Evolutionary conservation across 1,140 invertebrate species (phyloP), one percentile per base, ranked within the genome.

Genomic region (Lordiphosa stackelbergi): DNA sequence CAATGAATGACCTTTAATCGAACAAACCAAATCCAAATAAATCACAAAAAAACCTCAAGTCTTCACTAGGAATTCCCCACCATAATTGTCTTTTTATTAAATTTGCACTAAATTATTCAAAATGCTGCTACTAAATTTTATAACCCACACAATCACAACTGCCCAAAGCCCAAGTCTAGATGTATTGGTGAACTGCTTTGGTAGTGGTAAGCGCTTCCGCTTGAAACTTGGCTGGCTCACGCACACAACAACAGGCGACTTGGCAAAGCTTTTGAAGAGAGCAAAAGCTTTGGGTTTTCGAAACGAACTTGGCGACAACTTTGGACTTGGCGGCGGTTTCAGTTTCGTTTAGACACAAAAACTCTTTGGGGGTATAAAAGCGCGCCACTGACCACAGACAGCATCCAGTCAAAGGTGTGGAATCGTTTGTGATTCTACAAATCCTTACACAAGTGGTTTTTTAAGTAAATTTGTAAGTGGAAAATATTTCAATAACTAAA

Each of bases 331-430:
- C 63, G 71, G 60, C 56, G 75, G 56, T 81, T 81, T 81, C 63
- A 81, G 75, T 81, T 83, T 84, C 77, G 77, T 73, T 83, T 83
- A 73, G 77, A 64, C 77, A 83, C 78, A 83, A 83, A 90, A 90
- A 89, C 89, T 89, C 73, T 83, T 73, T 84, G 78, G 66, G 84
- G 71, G 88, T 90, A 90, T 90, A 90, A 88, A 93, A 91, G 91
- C 90, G 88, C 89, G 83, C 88, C 89, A 89, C 88, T 87, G 86
- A 87, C 87, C 88, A 89, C 89, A 89, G 90, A 90, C 90, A 91
- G 90, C 90, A 92, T 91, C 90, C 91, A 93, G 91, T 93, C 91
- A 87, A 87, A 87, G 85, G 83, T 87, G 87, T 87, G 85, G 85
- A 87, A 87, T 86, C 85, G 75, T 66, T 66, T 51, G 84, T 84